Evolutionary conservation across 2,113 vertebrate species (phyloP).

Genomic region (Cariama cristata): DNA sequence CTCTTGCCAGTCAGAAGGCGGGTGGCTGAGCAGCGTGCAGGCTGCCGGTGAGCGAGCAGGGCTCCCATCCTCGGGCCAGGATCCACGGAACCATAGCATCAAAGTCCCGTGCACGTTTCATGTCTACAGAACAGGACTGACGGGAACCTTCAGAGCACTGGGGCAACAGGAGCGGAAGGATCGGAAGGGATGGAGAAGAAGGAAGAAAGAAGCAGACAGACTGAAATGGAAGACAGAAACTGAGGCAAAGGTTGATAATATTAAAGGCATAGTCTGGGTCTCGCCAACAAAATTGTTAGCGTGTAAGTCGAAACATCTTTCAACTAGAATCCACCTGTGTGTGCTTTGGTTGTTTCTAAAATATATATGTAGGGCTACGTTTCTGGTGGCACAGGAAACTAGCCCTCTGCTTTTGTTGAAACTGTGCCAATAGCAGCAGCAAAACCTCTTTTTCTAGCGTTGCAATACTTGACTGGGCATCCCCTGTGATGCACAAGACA

Average conservation of each 20-base stretch:
- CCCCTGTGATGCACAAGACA: neutral
- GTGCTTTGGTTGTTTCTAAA: neutral
- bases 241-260: neutral
- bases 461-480: neutral
- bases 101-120: fast-evolving
- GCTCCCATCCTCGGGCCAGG: neutral
- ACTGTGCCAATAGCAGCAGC: neutral
- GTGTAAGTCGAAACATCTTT: neutral
- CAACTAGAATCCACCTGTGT: neutral
- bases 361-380: neutral
- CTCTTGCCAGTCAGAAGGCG: neutral
- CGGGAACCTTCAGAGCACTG: neutral
- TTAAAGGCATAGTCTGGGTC: neutral
- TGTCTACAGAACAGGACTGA: neutral
- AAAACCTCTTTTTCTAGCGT: neutral
- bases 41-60: fast-evolving
- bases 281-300: neutral
- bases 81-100: neutral
- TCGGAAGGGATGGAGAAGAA: neutral
- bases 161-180: neutral
- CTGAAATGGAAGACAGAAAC: neutral
- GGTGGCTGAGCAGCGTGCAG: neutral
- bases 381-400: neutral
- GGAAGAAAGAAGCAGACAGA: neutral
- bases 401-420: neutral